Percentiles rank a stretch among this genome's conserved stretches.
phyloP scores from a whole-genome alignment of 2,113 vertebrate genomes.

The Azemiops feae region DNA sequence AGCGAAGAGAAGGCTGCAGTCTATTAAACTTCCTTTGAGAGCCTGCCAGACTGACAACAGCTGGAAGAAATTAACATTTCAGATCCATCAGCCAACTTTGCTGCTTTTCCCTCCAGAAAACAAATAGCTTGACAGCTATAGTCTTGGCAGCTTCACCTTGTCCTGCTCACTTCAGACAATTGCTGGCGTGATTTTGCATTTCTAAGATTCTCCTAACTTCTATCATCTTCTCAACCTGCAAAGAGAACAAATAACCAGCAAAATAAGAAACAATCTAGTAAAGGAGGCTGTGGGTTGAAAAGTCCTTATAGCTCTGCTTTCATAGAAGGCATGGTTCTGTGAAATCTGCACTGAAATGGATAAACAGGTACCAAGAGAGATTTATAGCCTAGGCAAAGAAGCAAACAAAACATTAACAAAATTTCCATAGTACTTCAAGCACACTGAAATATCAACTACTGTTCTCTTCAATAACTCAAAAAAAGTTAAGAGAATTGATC shows the following conservation, averaged over 20 bases:
- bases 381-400: not conserved
- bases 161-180: constrained; percentile 20
- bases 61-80: constrained; percentile 65
- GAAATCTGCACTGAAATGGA: not conserved
- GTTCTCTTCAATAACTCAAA: not conserved
- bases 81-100: constrained; percentile 46
- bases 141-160: constrained; percentile 47
- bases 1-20: constrained; percentile 56
- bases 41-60: constrained; percentile 67
- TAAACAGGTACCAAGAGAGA: not conserved
- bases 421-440: not conserved
- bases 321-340: not conserved
- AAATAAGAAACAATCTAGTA: not conserved
- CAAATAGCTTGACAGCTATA: constrained; percentile 6
- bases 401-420: not conserved
- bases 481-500: not conserved
- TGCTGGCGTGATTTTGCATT: not conserved
- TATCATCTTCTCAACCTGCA: not conserved
- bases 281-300: not conserved
- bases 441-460: not conserved
- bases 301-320: not conserved
- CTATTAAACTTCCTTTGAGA: constrained; percentile 70
- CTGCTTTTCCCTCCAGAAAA: constrained; percentile 39
- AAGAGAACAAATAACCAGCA: constrained; percentile 22
- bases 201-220: not conserved